Evolutionary conservation across 2,888 invertebrate species (phyloP), one percentile per base, ranked within the genome.

Genomic region (Ophraella communa): DNA sequence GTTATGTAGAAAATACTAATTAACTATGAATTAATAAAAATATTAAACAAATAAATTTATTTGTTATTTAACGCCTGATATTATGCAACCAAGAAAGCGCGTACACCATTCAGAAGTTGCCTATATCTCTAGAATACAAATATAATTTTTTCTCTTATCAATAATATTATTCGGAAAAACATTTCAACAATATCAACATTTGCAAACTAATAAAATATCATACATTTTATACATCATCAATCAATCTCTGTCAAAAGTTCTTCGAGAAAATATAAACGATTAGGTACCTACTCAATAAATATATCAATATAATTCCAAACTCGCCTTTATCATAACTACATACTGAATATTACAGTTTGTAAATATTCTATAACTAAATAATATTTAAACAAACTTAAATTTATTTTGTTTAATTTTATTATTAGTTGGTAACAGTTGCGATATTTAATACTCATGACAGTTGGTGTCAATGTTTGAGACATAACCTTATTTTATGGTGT

Each of bases 401-500:
- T 51, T 27, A 27, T 51, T 51, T 17, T 27, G 8, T 17, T 51
- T 17, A 10, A 20, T 51, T 51, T 51, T 24, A 51, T 24, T 27
- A 17, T 8, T n/a, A 24, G 49, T 51, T 51, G 27, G 14, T 27
- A 3, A 49, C n/a, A 24, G 2, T 49, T 51, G 49, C 27, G 49
- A 51, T 51, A 51, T 51, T 51, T 51, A 51, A 51, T 30, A 17
- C 21, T 35, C 23, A 17, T 27, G 4, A 58, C 20, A 42, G 65
- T 73, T 73, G 74, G 71, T 60, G 30, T 33, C 20, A 59, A 20
- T 74, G 71, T 51, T 65, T 68, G 66, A 51, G 65, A 73, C 72
- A 71, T 76, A 76, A 76, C 75, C 75, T 73, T 70, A 69, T 71
- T 72, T 73, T 71, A 61, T 69, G 65, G 66, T 73, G 71, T 73